A percentile compares a stretch with the other conserved stretches of the same genome.
These are phyloP conservation scores for Rambutsinella grinnellia DNA, from an alignment of 2,888 invertebrate genomes.

Conservation along the genomic window DNA sequence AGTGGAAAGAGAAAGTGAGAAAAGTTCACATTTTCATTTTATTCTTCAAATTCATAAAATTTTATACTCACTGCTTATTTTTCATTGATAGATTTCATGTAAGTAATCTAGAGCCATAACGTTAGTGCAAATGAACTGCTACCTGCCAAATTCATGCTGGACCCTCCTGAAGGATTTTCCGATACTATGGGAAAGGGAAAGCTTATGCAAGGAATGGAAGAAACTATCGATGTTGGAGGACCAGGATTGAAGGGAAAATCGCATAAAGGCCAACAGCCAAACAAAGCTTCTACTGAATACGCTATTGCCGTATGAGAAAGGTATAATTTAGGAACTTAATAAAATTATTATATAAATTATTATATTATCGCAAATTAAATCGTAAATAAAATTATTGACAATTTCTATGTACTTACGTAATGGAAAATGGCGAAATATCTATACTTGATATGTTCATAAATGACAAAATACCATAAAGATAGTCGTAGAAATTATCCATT, in stretches of 20 bases:
- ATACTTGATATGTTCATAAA: too few relatives aligned
- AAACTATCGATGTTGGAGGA: background rate
- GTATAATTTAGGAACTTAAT: too few relatives aligned
- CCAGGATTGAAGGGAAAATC: constrained; percentile 18
- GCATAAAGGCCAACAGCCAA: constrained; percentile 8
- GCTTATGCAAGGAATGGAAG: background rate
- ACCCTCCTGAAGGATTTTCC: constrained; percentile 38
- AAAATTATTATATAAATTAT: too few relatives aligned
- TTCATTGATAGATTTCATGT: constrained; percentile 23
- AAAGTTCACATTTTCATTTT: background rate
- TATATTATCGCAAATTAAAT: background rate
- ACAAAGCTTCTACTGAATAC: constrained; percentile 37
- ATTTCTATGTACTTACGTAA: too few relatives aligned
- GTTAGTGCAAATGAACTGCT: constrained; percentile 14
- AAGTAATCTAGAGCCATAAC: constrained; percentile 31
- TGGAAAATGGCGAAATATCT: too few relatives aligned
- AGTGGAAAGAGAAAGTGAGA: constrained; percentile 39
- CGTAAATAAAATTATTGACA: too few relatives aligned
- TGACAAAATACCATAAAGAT: too few relatives aligned
- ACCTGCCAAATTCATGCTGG: constrained; percentile 24
- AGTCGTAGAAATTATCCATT: too few relatives aligned
- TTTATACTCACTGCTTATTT: too few relatives aligned
- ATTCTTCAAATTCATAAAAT: background rate
- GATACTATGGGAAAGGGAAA: constrained; percentile 19
- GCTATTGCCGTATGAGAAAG: constrained; percentile 48